Evolutionary conservation across 2,113 vertebrate genomes (phyloP).

Genomic region (Sialia sialis): DNA sequence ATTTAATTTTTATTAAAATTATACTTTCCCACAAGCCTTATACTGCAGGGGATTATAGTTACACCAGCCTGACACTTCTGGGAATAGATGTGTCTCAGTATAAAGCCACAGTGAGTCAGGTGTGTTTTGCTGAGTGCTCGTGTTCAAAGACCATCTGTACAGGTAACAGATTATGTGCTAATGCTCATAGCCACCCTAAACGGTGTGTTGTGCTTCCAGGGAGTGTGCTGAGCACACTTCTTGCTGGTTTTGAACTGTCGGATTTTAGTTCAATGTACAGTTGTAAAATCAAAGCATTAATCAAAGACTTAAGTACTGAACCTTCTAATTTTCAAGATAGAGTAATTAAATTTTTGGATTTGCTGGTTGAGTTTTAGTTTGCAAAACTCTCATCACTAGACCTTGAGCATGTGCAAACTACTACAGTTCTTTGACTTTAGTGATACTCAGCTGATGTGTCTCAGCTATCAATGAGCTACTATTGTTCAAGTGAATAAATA

Average conservation of each 20-base stretch:
- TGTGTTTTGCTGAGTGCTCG: background rate
- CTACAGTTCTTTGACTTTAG: background rate
- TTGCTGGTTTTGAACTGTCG: background rate
- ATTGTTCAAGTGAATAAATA: background rate
- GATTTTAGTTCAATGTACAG: background rate
- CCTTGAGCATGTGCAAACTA: background rate
- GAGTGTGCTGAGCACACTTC: background rate
- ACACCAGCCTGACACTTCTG: background rate
- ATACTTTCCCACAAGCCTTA: background rate
- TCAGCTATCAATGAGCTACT: background rate
- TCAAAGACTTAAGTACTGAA: background rate
- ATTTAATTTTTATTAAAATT: background rate
- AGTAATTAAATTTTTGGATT: background rate
- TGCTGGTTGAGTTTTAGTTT: background rate
- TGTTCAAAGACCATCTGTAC: background rate
- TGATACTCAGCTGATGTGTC: background rate
- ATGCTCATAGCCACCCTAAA: background rate
- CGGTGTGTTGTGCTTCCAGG: rapidly evolving
- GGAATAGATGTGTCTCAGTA: background rate
- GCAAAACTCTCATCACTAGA: background rate
- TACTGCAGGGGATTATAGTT: background rate
- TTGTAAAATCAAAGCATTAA: background rate
- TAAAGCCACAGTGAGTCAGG: background rate
- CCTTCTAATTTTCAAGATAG: background rate
- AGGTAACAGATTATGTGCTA: background rate